Percentiles rank a stretch among this genome's conserved stretches.
Evolutionary conservation across 2,113 vertebrate genomes (phyloP).

Genomic region (Lota lota): DNA sequence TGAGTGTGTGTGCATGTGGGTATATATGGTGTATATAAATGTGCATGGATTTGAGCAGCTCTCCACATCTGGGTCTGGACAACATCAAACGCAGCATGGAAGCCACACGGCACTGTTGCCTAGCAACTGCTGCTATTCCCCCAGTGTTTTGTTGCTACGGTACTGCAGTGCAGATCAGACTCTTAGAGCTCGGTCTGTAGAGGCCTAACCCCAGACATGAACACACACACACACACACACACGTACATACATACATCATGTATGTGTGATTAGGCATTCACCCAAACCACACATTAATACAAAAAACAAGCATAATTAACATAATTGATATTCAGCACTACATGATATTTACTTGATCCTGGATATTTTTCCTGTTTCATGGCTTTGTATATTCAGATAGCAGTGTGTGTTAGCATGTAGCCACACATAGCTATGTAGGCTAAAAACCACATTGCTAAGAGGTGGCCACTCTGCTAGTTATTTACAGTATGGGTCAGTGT

Average conservation of each 20-base stretch:
- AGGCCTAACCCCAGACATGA: slow-evolving; percentile 45
- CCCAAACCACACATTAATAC: no score
- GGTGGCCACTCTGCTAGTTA: no score
- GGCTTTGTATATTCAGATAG: no score
- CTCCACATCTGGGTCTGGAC: slow-evolving; percentile 63
- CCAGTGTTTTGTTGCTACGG: slow-evolving; percentile 72
- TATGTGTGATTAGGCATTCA: no score
- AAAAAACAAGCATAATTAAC: no score
- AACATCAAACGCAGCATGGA: slow-evolving; percentile 63
- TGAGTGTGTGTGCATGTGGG: not conserved
- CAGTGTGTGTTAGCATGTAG: not conserved
- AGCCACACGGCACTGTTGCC: slow-evolving; percentile 69
- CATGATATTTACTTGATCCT: no score
- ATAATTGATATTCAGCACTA: no score
- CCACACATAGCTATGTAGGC: no score
- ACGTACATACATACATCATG: slow-evolving; percentile 1
- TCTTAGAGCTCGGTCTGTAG: slow-evolving; percentile 60
- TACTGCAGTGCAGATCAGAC: slow-evolving; percentile 75
- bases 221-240: slow-evolving; percentile 13
- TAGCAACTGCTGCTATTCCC: slow-evolving; percentile 72
- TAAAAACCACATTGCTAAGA: no score
- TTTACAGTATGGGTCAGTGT: no score
- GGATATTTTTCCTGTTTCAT: no score
- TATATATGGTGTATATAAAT: slow-evolving; percentile 4
- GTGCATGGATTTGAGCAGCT: slow-evolving; percentile 30